A percentile compares a stretch with the other conserved stretches of the same genome.
Evolutionary conservation across 2,797 vertebrate genomes (phyloP).

Genomic region (Onychomys torridus): DNA sequence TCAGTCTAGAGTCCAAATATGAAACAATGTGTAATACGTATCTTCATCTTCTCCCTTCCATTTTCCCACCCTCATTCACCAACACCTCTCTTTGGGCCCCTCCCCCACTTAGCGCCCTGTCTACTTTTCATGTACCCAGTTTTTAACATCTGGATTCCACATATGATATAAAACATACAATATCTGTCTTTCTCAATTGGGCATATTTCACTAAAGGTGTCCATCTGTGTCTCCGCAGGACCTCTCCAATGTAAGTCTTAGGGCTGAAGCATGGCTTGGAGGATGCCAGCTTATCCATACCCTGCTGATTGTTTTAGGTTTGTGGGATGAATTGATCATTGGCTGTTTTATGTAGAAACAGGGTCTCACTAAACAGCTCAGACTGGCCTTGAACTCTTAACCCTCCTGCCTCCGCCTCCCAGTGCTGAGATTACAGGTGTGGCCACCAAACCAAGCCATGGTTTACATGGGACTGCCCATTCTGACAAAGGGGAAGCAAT

Average conservation of each 20-base stretch:
- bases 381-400: background rate
- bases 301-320: background rate
- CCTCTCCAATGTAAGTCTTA: background rate
- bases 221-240: background rate
- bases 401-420: background rate
- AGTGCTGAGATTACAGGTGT: background rate
- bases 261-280: rapidly evolving
- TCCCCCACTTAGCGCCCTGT: background rate
- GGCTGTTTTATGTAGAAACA: background rate
- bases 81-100: no score
- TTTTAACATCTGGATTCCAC: background rate
- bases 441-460: background rate
- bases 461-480: background rate
- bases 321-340: background rate
- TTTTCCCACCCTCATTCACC: background rate
- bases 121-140: background rate
- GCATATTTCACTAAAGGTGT: background rate
- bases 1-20: background rate
- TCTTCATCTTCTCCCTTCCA: background rate
- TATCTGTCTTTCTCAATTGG: background rate
- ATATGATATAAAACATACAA: background rate
- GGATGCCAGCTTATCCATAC: background rate
- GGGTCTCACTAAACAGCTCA: background rate
- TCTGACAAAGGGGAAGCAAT: background rate
- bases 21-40: background rate